These are phyloP conservation scores for Geodia barretti DNA, from an alignment of 37 sponge, comb jelly and placozoan genomes.

Conservation along the genomic window DNA sequence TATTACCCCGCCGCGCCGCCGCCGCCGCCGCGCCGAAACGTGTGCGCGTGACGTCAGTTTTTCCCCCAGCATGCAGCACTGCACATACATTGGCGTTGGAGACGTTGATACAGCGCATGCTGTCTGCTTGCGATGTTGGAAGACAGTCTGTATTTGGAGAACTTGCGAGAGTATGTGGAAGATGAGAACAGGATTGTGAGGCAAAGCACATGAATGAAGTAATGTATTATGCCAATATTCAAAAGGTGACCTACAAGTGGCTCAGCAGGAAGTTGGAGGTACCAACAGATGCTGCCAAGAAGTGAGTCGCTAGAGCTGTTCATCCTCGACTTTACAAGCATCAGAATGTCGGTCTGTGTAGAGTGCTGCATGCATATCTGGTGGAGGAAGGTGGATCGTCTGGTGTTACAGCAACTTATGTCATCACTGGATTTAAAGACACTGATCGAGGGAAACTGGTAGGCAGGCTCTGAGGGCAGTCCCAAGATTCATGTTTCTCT, in stretches of 20 bases:
- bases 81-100: no score
- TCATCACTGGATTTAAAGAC: constrained; percentile 33
- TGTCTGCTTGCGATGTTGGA: constrained; percentile 39
- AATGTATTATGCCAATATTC: not conserved
- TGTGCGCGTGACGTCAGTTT: no score
- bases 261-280: constrained; percentile 72
- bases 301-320: no score
- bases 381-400: constrained; percentile 18
- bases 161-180: constrained; percentile 60
- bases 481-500: not conserved
- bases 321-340: no score
- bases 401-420: constrained; percentile 36
- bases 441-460: constrained; percentile 1
- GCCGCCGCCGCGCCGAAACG: no score
- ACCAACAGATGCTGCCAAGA: constrained; percentile 73
- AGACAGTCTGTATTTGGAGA: constrained; percentile 63
- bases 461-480: no score
- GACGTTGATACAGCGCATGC: no score
- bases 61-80: no score
- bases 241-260: constrained; percentile 89
- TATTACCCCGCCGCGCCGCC: no score
- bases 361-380: constrained; percentile 70
- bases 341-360: no score
- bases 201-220: not conserved
- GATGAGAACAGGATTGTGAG: constrained; percentile 68